Evolutionary conservation across 2,797 vertebrate species (phyloP).

Genomic region (Prionace glauca): DNA sequence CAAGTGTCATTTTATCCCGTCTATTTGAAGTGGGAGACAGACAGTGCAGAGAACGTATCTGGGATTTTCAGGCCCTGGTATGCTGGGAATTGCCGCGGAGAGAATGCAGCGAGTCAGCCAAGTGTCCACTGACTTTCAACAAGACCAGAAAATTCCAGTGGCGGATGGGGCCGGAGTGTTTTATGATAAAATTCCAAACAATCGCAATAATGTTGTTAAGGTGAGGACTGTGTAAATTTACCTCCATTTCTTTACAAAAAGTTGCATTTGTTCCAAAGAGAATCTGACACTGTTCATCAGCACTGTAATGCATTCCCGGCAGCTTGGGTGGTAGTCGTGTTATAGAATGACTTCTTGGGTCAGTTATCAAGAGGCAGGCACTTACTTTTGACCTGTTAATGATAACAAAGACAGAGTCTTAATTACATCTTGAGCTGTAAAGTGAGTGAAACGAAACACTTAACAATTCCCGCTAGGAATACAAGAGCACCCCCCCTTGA

Average conservation of each 20-base stretch:
- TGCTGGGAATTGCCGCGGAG: too few relatives aligned
- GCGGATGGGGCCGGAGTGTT: too few relatives aligned
- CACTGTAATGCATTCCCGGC: constrained; percentile 95
- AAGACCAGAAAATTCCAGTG: too few relatives aligned
- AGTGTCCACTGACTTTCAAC: too few relatives aligned
- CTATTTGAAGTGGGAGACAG: background rate
- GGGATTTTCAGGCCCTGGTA: too few relatives aligned
- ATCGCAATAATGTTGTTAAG: background rate
- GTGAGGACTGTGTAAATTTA: constrained; percentile 46
- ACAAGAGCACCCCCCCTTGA: background rate
- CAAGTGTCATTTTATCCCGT: background rate
- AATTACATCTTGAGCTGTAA: background rate
- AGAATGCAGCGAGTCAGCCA: too few relatives aligned
- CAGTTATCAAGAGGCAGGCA: constrained; percentile 78
- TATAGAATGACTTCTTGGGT: constrained; percentile 69
- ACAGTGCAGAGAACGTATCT: background rate
- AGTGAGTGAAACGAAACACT: background rate
- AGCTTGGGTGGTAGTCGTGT: constrained; percentile 84
- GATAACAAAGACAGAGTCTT: background rate
- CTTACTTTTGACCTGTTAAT: constrained; percentile 79
- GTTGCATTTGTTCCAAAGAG: constrained; percentile 92
- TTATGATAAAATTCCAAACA: background rate
- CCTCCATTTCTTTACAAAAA: constrained; percentile 94
- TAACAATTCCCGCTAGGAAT: background rate
- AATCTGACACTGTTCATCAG: constrained; percentile 91